phyloP scores from a whole-genome alignment of 2,888 invertebrate species.

The Phaedon cochleariae region DNA sequence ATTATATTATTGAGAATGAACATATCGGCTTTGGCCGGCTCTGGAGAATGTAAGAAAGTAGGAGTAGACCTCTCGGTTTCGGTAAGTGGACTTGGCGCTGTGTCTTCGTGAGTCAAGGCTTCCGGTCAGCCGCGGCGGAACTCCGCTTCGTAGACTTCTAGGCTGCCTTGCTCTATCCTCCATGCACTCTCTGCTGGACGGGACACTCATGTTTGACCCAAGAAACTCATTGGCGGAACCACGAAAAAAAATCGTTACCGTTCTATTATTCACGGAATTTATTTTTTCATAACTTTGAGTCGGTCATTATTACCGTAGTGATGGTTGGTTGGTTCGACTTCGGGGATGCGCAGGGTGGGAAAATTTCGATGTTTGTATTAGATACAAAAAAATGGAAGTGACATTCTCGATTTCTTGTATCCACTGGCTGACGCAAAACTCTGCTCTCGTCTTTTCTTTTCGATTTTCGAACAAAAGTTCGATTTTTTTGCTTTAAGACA shows the following conservation, averaged over 20 bases:
- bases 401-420: too few relatives aligned
- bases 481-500: too few relatives aligned
- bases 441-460: too few relatives aligned
- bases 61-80: constrained; percentile 20
- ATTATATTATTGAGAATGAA: too few relatives aligned
- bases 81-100: constrained; percentile 30
- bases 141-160: constrained; percentile 32
- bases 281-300: background rate
- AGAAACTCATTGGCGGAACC: constrained; percentile 14
- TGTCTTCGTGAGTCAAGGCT: constrained; percentile 31
- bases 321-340: too few relatives aligned
- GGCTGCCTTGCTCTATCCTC: background rate
- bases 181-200: constrained; percentile 30
- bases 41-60: constrained; percentile 23
- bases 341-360: too few relatives aligned
- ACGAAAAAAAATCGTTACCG: background rate
- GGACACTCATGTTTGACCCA: constrained; percentile 7
- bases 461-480: too few relatives aligned
- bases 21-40: background rate
- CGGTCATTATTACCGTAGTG: background rate
- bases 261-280: background rate
- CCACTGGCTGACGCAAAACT: too few relatives aligned
- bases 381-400: too few relatives aligned
- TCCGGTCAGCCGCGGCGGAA: constrained; percentile 36
- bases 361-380: too few relatives aligned